These are phyloP conservation scores for Grapholita molesta DNA, from an alignment of 1,140 invertebrate genomes.

Conservation along the genomic window DNA sequence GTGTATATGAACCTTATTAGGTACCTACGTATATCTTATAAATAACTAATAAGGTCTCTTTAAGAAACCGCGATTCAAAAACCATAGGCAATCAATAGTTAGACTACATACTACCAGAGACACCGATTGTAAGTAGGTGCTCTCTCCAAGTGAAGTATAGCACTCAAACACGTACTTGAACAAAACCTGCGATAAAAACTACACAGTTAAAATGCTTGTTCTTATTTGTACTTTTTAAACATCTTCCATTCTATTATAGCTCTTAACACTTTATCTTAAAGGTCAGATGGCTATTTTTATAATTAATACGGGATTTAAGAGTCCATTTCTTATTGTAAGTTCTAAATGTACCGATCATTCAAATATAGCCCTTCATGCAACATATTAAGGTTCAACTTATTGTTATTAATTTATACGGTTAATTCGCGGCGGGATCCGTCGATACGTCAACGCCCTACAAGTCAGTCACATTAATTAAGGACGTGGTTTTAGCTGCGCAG, in stretches of 20 bases:
- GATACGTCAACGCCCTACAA: conserved; percentile 24
- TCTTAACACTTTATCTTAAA: not conserved
- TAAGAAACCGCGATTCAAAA: no score
- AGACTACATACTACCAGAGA: not conserved
- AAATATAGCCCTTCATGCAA: conserved; percentile 15
- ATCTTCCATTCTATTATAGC: not conserved
- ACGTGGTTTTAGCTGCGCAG: conserved; percentile 14
- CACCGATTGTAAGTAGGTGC: not conserved
- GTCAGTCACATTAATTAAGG: conserved; percentile 42
- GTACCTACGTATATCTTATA: no score
- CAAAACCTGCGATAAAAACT: not conserved
- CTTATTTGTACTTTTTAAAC: not conserved
- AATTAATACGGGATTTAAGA: not conserved
- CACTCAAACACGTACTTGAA: not conserved
- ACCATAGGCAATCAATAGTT: no score
- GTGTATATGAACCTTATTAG: no score
- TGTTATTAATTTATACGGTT: not conserved
- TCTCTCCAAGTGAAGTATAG: not conserved
- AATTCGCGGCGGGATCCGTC: not conserved
- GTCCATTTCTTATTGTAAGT: not conserved
- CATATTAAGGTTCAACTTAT: conserved; percentile 25
- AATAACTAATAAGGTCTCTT: no score
- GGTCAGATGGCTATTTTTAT: not conserved
- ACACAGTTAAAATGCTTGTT: not conserved
- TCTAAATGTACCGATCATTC: conserved; percentile 9